Percentiles rank a stretch among this genome's conserved stretches.
Conservation (phyloP, 2,797 vertebrate species). For the Xiphorhynchus erythropygius region DNA sequence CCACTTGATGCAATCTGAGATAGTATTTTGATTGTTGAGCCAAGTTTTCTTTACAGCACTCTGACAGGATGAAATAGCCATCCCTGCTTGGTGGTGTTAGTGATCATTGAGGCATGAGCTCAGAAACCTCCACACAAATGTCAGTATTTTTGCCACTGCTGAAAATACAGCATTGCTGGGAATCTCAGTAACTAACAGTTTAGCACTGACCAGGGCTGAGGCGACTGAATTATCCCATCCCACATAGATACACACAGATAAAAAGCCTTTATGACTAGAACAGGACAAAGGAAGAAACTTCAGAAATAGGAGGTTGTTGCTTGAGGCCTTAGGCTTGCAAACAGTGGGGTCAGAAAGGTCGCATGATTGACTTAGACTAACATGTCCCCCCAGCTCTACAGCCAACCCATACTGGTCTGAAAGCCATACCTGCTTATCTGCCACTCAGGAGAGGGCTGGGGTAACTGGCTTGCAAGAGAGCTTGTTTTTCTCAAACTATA, state of each 20-base stretch:
- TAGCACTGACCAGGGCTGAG: not conserved
- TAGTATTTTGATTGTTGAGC: not conserved
- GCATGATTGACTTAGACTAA: not conserved
- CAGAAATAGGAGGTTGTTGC: not conserved
- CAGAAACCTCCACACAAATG: not conserved
- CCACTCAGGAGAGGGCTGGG: not conserved
- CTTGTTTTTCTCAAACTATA: not conserved
- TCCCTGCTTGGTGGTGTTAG: not conserved
- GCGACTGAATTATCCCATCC: not conserved
- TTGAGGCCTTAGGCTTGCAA: not conserved
- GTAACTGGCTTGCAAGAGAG: not conserved
- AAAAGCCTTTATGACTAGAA: not conserved
- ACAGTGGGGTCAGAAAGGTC: not conserved
- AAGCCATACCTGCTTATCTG: not conserved
- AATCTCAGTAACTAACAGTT: not conserved
- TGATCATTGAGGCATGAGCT: not conserved
- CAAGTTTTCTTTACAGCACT: not conserved
- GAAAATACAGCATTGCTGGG: not conserved
- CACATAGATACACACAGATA: not conserved
- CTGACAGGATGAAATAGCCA: not conserved
- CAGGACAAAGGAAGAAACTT: not conserved
- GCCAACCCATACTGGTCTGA: not conserved
- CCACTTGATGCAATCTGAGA: not conserved
- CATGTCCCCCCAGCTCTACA: not conserved
- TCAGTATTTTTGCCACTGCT: not conserved